Evolutionary conservation across 2,888 invertebrate species (phyloP), one percentile per base, ranked within the genome.

Genomic region (Hololepta plana): DNA sequence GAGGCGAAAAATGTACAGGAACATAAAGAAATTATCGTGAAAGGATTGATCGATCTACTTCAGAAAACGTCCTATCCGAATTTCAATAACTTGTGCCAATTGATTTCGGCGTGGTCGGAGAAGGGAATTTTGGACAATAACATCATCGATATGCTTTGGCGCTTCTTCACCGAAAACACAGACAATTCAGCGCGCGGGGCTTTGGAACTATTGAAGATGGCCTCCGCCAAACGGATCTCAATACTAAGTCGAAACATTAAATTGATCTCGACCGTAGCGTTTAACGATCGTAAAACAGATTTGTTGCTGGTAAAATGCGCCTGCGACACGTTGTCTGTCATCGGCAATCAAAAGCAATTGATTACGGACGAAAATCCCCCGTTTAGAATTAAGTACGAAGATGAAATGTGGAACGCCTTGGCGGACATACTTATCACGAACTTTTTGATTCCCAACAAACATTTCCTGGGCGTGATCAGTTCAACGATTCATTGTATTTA

Each of bases 201-300:
- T 1, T 53, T 85, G 3, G 63, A 76, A 29, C 49, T 93, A 2
- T 59, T 93, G 2, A 71, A 75, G 8, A 84, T 91, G 80, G 67
- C 67, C 16, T 70, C 75, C 1, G 20, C 39, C 2, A 49, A 51
- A 4, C 39, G 49, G 13, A 37, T 38, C 16, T 45, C 47, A 3
- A 49, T 54, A 12, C 43, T 49, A 4, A 55, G 61, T 4, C 67
- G 67, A 12, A 90, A 88, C 51, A 59, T 82, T 3, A 67, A 72
- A 35, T 61, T 79, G 4, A 65, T 90, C 23, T 66, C 80, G 31
- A 61, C 65, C 8, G 66, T 81, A 35, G 82, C 80, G 0, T 60
- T 85, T 8, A 71, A 60, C 8, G 46, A 53, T 15, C 44, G 62
- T 2, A 49, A 51, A 21, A 46, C 47, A 2, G 60, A 68, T 43